Conservation (phyloP, 2,797 vertebrate species). For the Bradypus variegatus region DNA sequence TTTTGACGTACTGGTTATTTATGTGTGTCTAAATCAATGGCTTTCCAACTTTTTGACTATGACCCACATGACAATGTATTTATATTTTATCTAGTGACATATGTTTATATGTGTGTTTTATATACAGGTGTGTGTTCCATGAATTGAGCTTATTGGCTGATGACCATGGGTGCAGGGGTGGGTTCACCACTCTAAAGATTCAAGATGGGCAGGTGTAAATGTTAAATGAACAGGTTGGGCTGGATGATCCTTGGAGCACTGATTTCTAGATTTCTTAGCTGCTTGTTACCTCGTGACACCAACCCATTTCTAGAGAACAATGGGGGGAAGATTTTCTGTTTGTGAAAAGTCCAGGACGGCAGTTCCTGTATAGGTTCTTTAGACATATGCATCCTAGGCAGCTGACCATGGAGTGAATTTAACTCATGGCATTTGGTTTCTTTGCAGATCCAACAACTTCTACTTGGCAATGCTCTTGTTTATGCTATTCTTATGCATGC, state of each 20-base stretch:
- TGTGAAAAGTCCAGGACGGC: fast-evolving
- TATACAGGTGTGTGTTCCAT: background rate
- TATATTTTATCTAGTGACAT: background rate
- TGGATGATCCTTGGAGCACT: background rate
- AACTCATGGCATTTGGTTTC: fast-evolving
- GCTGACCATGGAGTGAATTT: no score
- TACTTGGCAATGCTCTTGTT: constrained; percentile 96
- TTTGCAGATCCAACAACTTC: constrained; percentile 94
- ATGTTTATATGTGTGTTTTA: background rate
- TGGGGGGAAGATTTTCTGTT: background rate
- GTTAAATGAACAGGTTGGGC: background rate
- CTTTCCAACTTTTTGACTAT: background rate
- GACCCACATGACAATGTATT: background rate
- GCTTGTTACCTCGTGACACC: background rate
- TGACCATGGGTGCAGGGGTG: fast-evolving
- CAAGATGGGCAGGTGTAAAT: background rate
- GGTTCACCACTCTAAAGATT: fast-evolving
- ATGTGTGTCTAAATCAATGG: background rate
- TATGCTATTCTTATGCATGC: constrained; percentile 97
- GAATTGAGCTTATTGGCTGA: background rate
- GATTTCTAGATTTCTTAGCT: background rate
- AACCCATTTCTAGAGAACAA: background rate
- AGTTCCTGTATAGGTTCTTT: fast-evolving
- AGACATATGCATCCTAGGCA: fast-evolving
- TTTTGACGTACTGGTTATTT: background rate